phyloP scores from a whole-genome alignment of 2,797 vertebrate species.

The Notoglanidium macrostoma region DNA sequence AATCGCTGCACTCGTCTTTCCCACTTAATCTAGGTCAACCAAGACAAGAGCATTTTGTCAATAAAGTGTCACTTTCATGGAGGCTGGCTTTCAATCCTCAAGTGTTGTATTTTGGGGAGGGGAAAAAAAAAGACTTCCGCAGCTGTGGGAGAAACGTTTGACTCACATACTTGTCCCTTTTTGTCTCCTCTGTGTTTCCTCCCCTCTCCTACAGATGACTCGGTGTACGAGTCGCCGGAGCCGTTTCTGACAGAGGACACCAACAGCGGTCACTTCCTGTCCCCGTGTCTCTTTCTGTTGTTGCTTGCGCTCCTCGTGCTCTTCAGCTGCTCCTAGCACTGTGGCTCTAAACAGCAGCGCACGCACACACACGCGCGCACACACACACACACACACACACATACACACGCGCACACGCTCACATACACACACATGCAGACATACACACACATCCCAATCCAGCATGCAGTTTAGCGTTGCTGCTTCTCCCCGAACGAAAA shows the following conservation, averaged over 20 bases:
- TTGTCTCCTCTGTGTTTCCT: not conserved
- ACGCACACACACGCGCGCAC: not conserved
- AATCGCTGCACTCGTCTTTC: conserved; percentile 32
- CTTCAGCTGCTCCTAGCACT: conserved; percentile 57
- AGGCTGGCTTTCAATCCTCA: conserved; percentile 26
- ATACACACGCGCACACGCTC: not conserved
- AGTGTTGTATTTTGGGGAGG: conserved; percentile 12
- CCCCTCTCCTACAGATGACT: conserved; percentile 73
- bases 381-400: not conserved
- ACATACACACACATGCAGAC: not conserved
- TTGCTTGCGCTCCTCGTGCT: conserved; percentile 48
- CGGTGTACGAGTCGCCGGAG: conserved; percentile 82
- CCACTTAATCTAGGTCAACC: conserved; percentile 45
- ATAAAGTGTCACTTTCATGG: conserved; percentile 24
- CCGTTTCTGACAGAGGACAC: conserved; percentile 86
- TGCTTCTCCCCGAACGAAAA: not conserved
- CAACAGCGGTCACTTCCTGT: conserved; percentile 57
- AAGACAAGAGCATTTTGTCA: conserved; percentile 39
- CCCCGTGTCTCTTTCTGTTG: conserved; percentile 50
- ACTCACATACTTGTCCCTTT: not conserved
- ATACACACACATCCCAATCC: conserved; percentile 8
- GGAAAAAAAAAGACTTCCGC: not conserved
- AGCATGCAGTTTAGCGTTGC: conserved; percentile 36
- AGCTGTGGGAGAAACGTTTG: not conserved
- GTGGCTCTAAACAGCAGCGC: conserved; percentile 11